Percentiles rank a stretch among this genome's conserved stretches.
These are phyloP conservation scores for Paratrypauchen microcephalus DNA, from an alignment of 2,797 vertebrate genomes.

Conservation along the genomic window DNA sequence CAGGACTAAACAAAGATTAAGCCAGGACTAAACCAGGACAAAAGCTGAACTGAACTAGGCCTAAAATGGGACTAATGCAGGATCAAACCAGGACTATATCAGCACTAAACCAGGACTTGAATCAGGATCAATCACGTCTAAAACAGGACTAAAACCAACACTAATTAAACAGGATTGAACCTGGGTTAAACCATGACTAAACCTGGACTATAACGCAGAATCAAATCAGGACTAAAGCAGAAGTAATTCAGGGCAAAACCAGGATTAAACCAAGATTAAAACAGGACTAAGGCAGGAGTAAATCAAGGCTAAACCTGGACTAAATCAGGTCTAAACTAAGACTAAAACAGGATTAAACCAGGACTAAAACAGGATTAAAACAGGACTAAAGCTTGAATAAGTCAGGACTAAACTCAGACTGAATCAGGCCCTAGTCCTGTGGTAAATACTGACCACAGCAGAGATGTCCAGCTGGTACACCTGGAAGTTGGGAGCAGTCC, in stretches of 20 bases:
- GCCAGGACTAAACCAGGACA: too few relatives aligned
- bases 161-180: too few relatives aligned
- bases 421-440: background rate
- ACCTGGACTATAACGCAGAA: too few relatives aligned
- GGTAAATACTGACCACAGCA: slow-evolving; percentile 67
- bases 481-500: rapidly evolving
- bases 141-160: too few relatives aligned
- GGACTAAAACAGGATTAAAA: background rate
- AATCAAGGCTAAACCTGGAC: background rate
- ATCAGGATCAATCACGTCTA: too few relatives aligned
- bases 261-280: background rate
- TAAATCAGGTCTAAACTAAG: background rate
- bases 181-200: too few relatives aligned
- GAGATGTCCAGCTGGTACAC: slow-evolving; percentile 70
- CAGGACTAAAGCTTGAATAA: background rate
- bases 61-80: too few relatives aligned
- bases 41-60: too few relatives aligned
- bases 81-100: too few relatives aligned
- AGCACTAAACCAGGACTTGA: too few relatives aligned
- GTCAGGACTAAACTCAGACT: background rate
- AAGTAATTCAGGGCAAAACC: too few relatives aligned
- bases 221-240: too few relatives aligned
- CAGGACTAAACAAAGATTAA: background rate
- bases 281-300: background rate
- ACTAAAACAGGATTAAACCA: background rate